These are phyloP conservation scores for Acanthochromis polyacanthus DNA, from an alignment of 2,113 vertebrate genomes.

Conservation along the genomic window DNA sequence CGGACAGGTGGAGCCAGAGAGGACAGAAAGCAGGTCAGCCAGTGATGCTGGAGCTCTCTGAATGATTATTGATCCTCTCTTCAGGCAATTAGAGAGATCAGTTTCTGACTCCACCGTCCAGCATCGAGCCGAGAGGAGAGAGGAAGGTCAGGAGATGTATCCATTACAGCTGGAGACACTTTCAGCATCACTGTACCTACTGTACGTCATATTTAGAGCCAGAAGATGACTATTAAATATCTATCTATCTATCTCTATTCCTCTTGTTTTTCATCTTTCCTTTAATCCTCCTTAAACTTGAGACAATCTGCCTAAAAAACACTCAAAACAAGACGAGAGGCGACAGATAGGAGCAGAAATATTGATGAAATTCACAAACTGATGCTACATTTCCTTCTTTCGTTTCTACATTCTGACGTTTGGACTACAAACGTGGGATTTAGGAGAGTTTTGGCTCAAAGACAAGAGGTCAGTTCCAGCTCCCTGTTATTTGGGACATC, in stretches of 20 bases:
- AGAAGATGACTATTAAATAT: neutral
- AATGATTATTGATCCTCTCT: slow-evolving; percentile 68
- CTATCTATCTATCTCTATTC: neutral
- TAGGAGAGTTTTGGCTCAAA: neutral
- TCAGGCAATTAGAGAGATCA: slow-evolving; percentile 64
- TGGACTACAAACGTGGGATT: neutral
- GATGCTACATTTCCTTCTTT: neutral
- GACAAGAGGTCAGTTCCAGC: neutral
- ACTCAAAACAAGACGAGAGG: neutral
- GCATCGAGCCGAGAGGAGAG: slow-evolving; percentile 26
- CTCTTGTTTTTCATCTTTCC: neutral
- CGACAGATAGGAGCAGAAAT: too few species aligned
- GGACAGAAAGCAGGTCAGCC: slow-evolving; percentile 57
- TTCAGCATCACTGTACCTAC: slow-evolving; percentile 2
- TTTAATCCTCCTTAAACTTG: neutral
- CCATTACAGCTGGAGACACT: slow-evolving; percentile 21
- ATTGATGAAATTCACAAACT: too few species aligned
- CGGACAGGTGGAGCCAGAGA: slow-evolving; percentile 27
- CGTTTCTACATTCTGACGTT: neutral
- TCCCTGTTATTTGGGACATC: neutral
- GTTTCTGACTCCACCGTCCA: slow-evolving; percentile 45
- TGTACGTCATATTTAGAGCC: neutral
- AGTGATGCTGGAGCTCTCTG: slow-evolving; percentile 26
- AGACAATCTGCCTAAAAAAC: neutral
- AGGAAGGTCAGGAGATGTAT: slow-evolving; percentile 49